A percentile compares a stretch with the other conserved stretches of the same genome.
phyloP scores from a whole-genome alignment of 2,888 invertebrate species.

The Calliopum simillimum region DNA sequence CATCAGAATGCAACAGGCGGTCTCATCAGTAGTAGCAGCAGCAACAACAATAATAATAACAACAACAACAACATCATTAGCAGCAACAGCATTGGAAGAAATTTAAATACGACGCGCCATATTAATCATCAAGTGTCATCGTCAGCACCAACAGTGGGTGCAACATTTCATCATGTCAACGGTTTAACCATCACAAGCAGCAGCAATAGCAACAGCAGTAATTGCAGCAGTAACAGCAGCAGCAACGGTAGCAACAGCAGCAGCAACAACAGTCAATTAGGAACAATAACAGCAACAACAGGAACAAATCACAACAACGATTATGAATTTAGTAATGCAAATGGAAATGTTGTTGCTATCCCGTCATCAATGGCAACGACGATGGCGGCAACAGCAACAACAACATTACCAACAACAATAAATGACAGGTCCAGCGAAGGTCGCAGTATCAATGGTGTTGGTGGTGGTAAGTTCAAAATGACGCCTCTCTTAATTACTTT shows the following conservation, averaged over 20 bases:
- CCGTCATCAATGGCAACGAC: constrained; percentile 40
- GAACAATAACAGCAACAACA: constrained; percentile 43
- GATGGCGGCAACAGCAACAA: constrained; percentile 34
- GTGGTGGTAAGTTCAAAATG: constrained; percentile 38
- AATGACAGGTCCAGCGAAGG: constrained; percentile 51
- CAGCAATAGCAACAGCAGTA: constrained; percentile 29
- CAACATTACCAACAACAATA: constrained; percentile 32
- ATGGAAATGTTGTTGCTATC: constrained; percentile 31
- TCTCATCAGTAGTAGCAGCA: constrained; percentile 31
- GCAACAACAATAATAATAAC: constrained; percentile 21
- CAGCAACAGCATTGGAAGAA: constrained; percentile 40
- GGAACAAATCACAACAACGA: constrained; percentile 50
- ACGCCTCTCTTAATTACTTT: neutral
- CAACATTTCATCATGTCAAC: constrained; percentile 48
- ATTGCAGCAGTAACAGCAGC: constrained; percentile 32
- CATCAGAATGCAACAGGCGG: constrained; percentile 33
- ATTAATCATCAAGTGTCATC: constrained; percentile 47
- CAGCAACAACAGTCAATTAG: constrained; percentile 48
- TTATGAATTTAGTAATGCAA: constrained; percentile 50
- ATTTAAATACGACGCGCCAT: constrained; percentile 39
- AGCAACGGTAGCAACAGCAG: constrained; percentile 24
- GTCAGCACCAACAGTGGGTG: constrained; percentile 48
- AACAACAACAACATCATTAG: constrained; percentile 23
- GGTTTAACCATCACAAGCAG: constrained; percentile 39
- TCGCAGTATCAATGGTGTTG: constrained; percentile 54